Conservation (phyloP, 2,113 vertebrate species). For the Chelonoidis abingdonii region DNA sequence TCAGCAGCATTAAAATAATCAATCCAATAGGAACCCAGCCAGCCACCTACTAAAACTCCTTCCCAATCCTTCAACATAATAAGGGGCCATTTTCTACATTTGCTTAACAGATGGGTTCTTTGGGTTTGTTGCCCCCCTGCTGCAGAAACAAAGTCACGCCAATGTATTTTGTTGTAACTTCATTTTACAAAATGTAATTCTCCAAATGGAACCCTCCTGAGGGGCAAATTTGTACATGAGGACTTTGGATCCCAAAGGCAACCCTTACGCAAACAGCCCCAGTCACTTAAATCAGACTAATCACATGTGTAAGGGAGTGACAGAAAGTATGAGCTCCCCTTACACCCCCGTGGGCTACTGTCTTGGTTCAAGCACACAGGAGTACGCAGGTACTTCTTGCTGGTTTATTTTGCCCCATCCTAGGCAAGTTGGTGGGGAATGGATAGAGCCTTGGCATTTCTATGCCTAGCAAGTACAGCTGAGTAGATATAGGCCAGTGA, state of each 20-base stretch:
- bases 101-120: background rate
- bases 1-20: constrained; percentile 13
- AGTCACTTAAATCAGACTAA: background rate
- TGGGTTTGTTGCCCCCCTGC: background rate
- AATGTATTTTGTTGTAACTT: background rate
- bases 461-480: background rate
- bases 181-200: background rate
- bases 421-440: background rate
- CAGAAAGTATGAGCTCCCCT: background rate
- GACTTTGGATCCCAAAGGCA: background rate
- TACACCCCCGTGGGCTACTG: background rate
- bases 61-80: background rate
- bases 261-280: background rate
- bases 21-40: constrained; percentile 29
- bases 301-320: background rate
- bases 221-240: background rate
- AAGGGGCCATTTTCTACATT: background rate
- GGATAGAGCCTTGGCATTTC: background rate
- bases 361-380: background rate
- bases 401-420: background rate
- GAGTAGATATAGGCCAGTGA: background rate
- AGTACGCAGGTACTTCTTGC: background rate
- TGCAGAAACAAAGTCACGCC: background rate
- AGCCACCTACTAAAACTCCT: constrained; percentile 13
- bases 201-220: background rate